Percentiles rank a stretch among this genome's conserved stretches.
These are phyloP conservation scores for Gambusia holbrooki DNA, from an alignment of 2,113 vertebrate species.

Conservation along the genomic window DNA sequence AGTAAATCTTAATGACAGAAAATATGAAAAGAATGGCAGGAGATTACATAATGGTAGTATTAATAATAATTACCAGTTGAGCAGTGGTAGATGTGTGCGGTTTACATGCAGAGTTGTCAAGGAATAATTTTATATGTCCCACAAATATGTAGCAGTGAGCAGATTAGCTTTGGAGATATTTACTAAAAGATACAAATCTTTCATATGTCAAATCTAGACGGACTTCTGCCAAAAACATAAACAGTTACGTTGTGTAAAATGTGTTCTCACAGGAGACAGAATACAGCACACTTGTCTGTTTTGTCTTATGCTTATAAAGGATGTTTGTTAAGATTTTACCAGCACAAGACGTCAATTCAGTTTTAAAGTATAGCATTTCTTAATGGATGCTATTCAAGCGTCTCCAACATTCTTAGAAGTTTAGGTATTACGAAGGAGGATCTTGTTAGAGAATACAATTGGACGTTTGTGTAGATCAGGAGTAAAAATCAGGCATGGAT, in stretches of 20 bases:
- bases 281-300: background rate
- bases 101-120: too few relatives aligned
- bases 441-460: constrained; percentile 15
- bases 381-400: background rate
- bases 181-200: background rate
- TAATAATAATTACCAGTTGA: background rate
- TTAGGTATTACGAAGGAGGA: background rate
- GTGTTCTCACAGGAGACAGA: background rate
- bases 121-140: too few relatives aligned
- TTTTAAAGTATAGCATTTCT: background rate
- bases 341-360: background rate
- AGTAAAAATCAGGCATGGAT: constrained; percentile 11
- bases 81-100: too few relatives aligned
- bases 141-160: too few relatives aligned
- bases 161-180: background rate
- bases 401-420: background rate
- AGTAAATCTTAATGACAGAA: background rate
- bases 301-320: background rate
- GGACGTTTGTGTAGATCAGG: constrained; percentile 14
- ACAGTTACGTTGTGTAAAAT: background rate
- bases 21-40: background rate
- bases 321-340: background rate
- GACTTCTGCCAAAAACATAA: too few relatives aligned
- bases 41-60: background rate
- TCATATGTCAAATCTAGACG: background rate